phyloP scores from a whole-genome alignment of 2,797 vertebrate species.

The Periophthalmus magnuspinnatus region DNA sequence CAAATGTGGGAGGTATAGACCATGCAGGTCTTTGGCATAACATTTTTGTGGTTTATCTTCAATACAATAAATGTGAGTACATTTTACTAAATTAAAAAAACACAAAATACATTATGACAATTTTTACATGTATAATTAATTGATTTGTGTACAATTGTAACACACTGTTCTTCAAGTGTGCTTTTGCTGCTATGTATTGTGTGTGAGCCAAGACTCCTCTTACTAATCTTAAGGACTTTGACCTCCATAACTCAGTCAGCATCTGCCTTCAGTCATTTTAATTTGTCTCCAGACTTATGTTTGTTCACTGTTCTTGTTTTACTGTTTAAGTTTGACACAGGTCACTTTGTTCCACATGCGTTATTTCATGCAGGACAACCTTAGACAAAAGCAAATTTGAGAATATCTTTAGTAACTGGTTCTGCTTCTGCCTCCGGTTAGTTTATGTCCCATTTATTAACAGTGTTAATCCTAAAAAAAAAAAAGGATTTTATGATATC shows the following conservation, averaged over 20 bases:
- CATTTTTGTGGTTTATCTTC: not conserved
- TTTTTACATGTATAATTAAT: not conserved
- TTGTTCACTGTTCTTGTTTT: slow-evolving; percentile 28
- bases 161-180: slow-evolving; percentile 37
- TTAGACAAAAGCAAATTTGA: slow-evolving; percentile 16
- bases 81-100: not conserved
- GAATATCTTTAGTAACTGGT: slow-evolving; percentile 13
- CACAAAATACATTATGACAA: not conserved
- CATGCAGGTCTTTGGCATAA: not conserved
- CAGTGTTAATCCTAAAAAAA: slow-evolving; percentile 21
- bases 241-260: slow-evolving; percentile 47
- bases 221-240: slow-evolving; percentile 10
- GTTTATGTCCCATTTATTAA: slow-evolving; percentile 22
- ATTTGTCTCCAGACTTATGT: slow-evolving; percentile 27
- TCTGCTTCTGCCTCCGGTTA: slow-evolving; percentile 11
- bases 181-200: slow-evolving; percentile 26
- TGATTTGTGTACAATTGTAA: not conserved
- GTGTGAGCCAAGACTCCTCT: slow-evolving; percentile 4
- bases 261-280: slow-evolving; percentile 36
- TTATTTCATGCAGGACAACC: slow-evolving; percentile 20
- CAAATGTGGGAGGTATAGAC: slow-evolving; percentile 1
- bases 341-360: slow-evolving; percentile 4
- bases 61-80: not conserved
- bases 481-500: slow-evolving; percentile 46
- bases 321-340: slow-evolving; percentile 4